Evolutionary conservation across 2,888 invertebrate genomes (phyloP).

Genomic region (Quadroppia sp.): DNA sequence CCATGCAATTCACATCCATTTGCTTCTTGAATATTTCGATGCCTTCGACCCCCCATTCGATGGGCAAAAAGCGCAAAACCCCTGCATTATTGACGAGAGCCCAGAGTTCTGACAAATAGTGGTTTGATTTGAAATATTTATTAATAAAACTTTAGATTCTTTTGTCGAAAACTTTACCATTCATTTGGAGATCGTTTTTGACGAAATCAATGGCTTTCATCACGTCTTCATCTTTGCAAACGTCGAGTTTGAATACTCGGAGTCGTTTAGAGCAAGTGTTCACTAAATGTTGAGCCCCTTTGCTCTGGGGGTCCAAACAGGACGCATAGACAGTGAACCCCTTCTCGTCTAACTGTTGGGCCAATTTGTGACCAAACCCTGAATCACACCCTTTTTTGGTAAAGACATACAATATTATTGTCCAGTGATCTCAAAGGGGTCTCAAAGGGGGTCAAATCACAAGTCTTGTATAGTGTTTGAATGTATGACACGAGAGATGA

Average conservation of each 20-base stretch:
- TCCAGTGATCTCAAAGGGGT: not conserved
- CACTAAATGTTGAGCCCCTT: conserved; percentile 51
- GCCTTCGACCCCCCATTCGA: conserved; percentile 1
- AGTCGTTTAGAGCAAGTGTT: conserved; percentile 51
- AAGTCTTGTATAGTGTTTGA: not conserved
- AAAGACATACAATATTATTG: not conserved
- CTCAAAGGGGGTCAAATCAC: too few relatives aligned
- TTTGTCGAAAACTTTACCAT: not conserved
- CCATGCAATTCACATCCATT: conserved; percentile 8
- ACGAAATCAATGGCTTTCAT: conserved; percentile 49
- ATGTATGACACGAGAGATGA: not conserved
- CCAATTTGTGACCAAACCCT: conserved; percentile 53
- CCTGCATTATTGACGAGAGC: conserved; percentile 7
- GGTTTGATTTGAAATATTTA: not conserved
- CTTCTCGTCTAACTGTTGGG: conserved; percentile 51
- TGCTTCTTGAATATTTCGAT: not conserved
- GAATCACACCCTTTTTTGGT: conserved; percentile 51
- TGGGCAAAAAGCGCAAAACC: not conserved
- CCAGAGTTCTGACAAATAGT: not conserved
- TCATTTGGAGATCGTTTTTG: conserved; percentile 30
- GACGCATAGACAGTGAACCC: conserved; percentile 53
- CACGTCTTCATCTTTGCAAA: conserved; percentile 51
- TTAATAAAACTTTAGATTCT: not conserved
- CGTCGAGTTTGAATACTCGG: conserved; percentile 51
- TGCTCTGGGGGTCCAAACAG: conserved; percentile 50